Percentiles rank a stretch among this genome's conserved stretches.
phyloP scores from a whole-genome alignment of 2,797 vertebrate species.

The Todus mexicanus region DNA sequence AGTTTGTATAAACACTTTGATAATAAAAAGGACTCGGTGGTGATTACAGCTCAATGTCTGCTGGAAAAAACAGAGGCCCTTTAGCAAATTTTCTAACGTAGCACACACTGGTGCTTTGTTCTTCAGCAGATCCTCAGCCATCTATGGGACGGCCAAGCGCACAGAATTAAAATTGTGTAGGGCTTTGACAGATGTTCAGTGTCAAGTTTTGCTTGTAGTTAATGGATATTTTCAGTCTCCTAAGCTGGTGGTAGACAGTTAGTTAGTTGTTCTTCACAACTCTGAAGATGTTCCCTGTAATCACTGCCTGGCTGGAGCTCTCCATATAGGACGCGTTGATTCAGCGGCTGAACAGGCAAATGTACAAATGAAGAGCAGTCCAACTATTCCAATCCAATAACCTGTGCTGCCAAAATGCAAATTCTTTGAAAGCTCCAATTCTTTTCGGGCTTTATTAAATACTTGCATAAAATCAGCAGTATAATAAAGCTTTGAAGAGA shows the following conservation, averaged over 20 bases:
- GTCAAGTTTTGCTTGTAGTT: not conserved
- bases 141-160: not conserved
- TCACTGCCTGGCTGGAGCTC: not conserved
- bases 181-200: not conserved
- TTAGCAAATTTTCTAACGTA: not conserved
- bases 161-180: not conserved
- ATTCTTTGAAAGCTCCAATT: not conserved
- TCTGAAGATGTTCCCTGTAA: not conserved
- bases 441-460: not conserved
- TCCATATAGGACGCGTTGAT: not conserved
- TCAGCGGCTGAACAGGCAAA: not conserved
- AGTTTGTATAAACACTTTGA: slow-evolving; percentile 72
- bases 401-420: not conserved
- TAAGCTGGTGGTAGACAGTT: not conserved
- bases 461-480: not conserved
- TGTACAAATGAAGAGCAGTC: not conserved
- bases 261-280: not conserved
- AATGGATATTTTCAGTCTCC: slow-evolving; percentile 5
- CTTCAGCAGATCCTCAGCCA: not conserved
- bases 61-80: not conserved
- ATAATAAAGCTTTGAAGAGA: not conserved
- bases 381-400: not conserved
- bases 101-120: slow-evolving; percentile 16
- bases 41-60: slow-evolving; percentile 60
- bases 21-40: slow-evolving; percentile 60